phyloP scores from a whole-genome alignment of 2,113 vertebrate genomes.

The Hippocampus abdominalis region DNA sequence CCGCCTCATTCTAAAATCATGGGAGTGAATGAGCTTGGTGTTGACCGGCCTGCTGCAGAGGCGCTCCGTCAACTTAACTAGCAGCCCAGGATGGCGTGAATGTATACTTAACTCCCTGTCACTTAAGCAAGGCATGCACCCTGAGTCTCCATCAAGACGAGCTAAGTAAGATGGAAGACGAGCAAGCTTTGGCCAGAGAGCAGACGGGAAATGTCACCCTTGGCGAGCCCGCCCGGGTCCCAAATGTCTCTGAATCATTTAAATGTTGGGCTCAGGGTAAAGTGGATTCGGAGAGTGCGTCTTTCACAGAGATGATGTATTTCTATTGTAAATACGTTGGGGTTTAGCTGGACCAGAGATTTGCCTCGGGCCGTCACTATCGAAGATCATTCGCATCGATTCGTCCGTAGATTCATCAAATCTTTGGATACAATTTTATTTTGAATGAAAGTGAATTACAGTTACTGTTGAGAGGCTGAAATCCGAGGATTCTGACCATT shows the following conservation, averaged over 20 bases:
- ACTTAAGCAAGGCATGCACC: constrained; percentile 70
- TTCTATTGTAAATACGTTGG: constrained; percentile 62
- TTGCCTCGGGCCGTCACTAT: constrained; percentile 37
- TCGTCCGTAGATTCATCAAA: too few relatives aligned
- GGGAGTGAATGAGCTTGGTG: constrained; percentile 63
- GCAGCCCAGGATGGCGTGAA: constrained; percentile 69
- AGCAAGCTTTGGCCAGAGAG: constrained; percentile 61
- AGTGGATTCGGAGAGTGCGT: constrained; percentile 40
- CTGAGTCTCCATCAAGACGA: constrained; percentile 69
- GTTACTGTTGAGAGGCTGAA: too few relatives aligned
- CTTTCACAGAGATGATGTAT: constrained; percentile 61
- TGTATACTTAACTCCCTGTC: constrained; percentile 77
- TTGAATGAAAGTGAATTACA: too few relatives aligned
- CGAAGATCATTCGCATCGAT: too few relatives aligned
- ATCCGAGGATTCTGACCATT: too few relatives aligned
- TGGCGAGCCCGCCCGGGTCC: constrained; percentile 66
- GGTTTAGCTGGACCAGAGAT: constrained; percentile 60
- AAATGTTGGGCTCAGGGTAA: constrained; percentile 64
- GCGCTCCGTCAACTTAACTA: constrained; percentile 71
- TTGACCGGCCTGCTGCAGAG: constrained; percentile 60
- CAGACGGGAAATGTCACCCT: constrained; percentile 70
- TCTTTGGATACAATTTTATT: too few relatives aligned
- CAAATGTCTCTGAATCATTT: constrained; percentile 64
- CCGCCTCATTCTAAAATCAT: constrained; percentile 58
- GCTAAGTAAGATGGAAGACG: constrained; percentile 76